Evolutionary conservation across 2,888 invertebrate species (phyloP), one percentile per base, ranked within the genome.

Genomic region (Erannis defoliaria): DNA sequence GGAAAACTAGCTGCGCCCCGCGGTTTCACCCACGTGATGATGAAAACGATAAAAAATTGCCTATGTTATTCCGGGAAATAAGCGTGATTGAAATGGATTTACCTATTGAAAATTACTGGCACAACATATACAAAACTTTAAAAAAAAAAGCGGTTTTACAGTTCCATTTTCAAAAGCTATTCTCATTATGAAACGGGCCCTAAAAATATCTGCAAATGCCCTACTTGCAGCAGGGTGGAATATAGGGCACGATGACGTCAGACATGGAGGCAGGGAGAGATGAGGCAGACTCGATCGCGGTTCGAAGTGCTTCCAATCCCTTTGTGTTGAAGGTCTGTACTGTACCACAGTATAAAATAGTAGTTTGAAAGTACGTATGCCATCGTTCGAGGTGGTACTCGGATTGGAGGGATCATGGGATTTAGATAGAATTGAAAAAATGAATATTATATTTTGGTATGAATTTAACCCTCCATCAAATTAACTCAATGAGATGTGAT

Each of bases 221-320:
- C 55, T 55, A 45, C 23, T 43, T 45, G 55, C 45, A 55, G 26
- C 35, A 18, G 26, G 23, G 12, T 53, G 14, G 54, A 62, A 67
- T 62, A 51, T 67, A 55, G 67, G 60, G 40, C 67, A 14, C 33
- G 42, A 16, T 56, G 59, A 64, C 62, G 62, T 67, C 67, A 64
- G 9, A 31, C 33, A 23, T 48, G 33, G n/a, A 48, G 33, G 53
- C 64, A 65, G 21, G 16, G 43, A 45, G 45, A 26, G 46, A 19
- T 31, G 46, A 31, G 18, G 31, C 31, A 31, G 10, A 26, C 31
- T 46, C 33, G 18, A 46, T 46, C 18, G 42, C 45, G 45, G 10
- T 45, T 45, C 10, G 29, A 29, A 46, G 46, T 31, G 46, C 31
- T 46, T 46, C 18, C 18, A 31, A 31, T 45, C 46, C 46, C 46